Conservation (phyloP, 2,113 vertebrate species). For the Genyomyrus donnyi region DNA sequence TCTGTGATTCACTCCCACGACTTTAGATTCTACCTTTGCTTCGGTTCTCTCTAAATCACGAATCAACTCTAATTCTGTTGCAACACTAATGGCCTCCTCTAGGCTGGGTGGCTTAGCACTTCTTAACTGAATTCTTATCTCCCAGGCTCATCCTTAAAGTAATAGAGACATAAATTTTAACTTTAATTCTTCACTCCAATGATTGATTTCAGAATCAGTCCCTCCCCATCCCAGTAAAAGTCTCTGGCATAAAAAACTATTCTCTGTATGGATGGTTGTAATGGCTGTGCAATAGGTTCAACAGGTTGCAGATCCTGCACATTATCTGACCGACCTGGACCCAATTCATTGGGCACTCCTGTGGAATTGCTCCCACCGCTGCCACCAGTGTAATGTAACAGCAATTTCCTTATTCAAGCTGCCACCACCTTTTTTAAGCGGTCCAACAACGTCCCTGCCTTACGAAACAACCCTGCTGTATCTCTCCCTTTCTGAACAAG, state of each 20-base stretch:
- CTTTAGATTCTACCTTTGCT: background rate
- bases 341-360: background rate
- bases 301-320: no score
- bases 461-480: no score
- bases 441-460: no score
- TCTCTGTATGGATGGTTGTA: no score
- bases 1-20: background rate
- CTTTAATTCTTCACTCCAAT: background rate
- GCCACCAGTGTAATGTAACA: no score
- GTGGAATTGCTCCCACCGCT: background rate
- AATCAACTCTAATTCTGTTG: slow-evolving; percentile 10
- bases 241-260: slow-evolving; percentile 11
- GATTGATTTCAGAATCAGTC: background rate
- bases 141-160: background rate
- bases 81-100: slow-evolving; percentile 13
- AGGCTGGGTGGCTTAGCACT: slow-evolving; percentile 11
- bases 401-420: no score
- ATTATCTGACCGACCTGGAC: no score
- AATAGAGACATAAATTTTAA: background rate
- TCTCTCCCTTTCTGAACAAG: no score
- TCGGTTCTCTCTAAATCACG: background rate
- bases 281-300: background rate
- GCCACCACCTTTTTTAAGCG: no score
- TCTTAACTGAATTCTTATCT: background rate
- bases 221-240: background rate